Evolutionary conservation across 2,113 vertebrate genomes (phyloP).

Genomic region (Mesocricetus auratus): DNA sequence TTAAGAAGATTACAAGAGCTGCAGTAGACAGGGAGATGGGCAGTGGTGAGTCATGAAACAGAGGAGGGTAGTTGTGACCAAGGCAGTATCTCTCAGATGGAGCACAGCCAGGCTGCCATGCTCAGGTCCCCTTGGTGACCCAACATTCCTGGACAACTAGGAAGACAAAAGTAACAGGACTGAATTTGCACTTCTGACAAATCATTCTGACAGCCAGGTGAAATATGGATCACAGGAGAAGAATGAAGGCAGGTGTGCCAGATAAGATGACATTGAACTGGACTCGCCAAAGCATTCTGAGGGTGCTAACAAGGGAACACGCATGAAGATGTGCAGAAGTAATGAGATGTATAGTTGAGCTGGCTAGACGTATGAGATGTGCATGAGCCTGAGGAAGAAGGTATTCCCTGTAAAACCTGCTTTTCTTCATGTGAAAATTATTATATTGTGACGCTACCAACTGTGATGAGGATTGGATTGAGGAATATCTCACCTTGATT

Average conservation of each 20-base stretch:
- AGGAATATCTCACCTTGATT: not conserved
- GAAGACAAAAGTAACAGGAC: not conserved
- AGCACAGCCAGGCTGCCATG: not conserved
- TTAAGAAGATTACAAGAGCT: not conserved
- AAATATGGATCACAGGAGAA: not conserved
- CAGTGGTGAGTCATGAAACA: not conserved
- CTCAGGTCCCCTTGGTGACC: not conserved
- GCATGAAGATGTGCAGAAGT: not conserved
- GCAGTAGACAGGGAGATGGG: not conserved
- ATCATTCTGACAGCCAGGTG: not conserved
- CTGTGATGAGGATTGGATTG: not conserved
- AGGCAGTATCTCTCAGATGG: not conserved
- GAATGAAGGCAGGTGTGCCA: not conserved
- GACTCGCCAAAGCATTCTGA: not conserved
- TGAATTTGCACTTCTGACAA: not conserved
- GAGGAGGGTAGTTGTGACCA: not conserved
- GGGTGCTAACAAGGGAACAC: not conserved
- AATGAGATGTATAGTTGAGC: too few species aligned
- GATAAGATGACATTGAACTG: not conserved
- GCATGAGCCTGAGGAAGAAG: not conserved
- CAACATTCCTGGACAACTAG: not conserved
- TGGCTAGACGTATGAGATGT: not conserved
- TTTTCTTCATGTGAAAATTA: not conserved
- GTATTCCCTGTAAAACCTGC: not conserved
- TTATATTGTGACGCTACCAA: not conserved